Conservation (phyloP, 2,888 invertebrate species). For the Metacarcinus magister region DNA sequence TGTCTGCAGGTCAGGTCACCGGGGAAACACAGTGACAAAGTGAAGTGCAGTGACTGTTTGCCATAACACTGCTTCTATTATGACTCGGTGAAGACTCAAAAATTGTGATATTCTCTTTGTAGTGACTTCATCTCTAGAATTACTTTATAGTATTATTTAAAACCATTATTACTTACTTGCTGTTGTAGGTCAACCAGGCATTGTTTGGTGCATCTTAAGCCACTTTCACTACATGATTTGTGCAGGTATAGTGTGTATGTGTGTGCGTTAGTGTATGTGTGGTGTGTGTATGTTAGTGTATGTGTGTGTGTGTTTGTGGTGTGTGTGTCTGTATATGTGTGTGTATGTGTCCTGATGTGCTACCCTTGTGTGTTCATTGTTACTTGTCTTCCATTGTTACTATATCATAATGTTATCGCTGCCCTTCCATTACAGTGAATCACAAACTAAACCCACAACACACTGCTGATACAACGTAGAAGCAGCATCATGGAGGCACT, state of each 20-base stretch:
- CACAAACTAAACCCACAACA: no score
- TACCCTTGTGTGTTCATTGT: neutral
- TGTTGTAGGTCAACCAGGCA: neutral
- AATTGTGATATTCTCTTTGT: constrained; percentile 43
- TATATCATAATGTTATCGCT: neutral
- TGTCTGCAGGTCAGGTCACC: no score
- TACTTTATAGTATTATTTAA: constrained; percentile 4
- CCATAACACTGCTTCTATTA: neutral
- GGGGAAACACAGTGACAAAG: neutral
- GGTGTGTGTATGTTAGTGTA: neutral
- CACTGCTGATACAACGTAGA: no score
- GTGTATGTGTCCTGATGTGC: neutral
- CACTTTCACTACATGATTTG: neutral
- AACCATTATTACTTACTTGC: neutral
- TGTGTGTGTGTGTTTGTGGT: constrained; percentile 42
- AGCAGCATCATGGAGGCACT: no score
- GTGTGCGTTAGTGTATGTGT: neutral
- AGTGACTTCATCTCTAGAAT: neutral
- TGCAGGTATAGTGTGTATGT: constrained; percentile 30
- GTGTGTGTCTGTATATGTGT: neutral
- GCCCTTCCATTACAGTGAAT: no score
- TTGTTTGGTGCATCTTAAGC: neutral
- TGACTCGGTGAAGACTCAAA: neutral
- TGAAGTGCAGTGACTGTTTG: neutral
- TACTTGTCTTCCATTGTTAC: neutral